Evolutionary conservation across 1,140 invertebrate genomes (phyloP).

Genomic region (Brachionus plicatilis): DNA sequence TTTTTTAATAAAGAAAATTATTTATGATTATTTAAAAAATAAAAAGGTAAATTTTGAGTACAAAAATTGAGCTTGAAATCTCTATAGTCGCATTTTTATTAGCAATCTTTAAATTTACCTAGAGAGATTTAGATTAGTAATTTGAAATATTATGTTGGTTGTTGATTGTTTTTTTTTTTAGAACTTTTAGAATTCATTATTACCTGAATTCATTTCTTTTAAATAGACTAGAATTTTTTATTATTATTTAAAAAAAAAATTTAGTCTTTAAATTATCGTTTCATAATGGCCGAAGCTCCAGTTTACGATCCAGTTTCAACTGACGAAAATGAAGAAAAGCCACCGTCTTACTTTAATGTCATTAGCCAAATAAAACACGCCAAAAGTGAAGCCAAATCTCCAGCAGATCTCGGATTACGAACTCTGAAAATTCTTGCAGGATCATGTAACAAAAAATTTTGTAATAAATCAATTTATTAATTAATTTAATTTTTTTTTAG

Average conservation of each 20-base stretch:
- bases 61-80: too few relatives aligned
- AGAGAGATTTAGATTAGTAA: too few relatives aligned
- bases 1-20: too few relatives aligned
- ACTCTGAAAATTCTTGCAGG: neutral
- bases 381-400: slow-evolving; percentile 11
- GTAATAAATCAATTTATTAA: neutral
- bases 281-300: slow-evolving; percentile 18
- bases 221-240: neutral
- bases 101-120: too few relatives aligned
- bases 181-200: neutral
- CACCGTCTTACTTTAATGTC: slow-evolving; percentile 36
- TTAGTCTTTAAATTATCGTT: neutral
- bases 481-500: neutral
- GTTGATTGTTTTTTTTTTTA: neutral
- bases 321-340: slow-evolving; percentile 23
- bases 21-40: too few relatives aligned
- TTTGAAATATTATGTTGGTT: neutral
- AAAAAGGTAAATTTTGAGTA: too few relatives aligned
- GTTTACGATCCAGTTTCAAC: slow-evolving; percentile 32
- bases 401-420: neutral
- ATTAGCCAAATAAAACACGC: neutral
- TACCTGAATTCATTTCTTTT: neutral
- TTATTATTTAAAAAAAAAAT: neutral
- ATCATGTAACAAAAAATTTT: neutral
- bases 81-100: too few relatives aligned